phyloP scores from a whole-genome alignment of 2,797 vertebrate species.

The Emydoidea blandingii region DNA sequence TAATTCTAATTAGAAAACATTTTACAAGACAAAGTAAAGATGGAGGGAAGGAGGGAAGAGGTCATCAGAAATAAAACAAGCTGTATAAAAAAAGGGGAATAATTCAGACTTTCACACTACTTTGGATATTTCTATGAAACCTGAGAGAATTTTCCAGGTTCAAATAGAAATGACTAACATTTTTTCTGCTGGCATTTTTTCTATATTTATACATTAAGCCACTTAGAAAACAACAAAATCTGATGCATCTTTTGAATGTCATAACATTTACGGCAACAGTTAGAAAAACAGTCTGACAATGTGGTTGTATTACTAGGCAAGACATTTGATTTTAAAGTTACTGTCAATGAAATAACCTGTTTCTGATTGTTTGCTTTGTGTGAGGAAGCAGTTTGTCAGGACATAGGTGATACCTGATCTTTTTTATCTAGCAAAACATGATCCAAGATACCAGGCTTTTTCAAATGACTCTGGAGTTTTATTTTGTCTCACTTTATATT shows the following conservation, averaged over 20 bases:
- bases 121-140: background rate
- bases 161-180: background rate
- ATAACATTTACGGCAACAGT: background rate
- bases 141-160: background rate
- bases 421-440: background rate
- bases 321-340: background rate
- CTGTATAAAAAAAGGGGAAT: background rate
- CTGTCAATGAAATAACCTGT: background rate
- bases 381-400: background rate
- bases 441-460: background rate
- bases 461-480: background rate
- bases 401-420: background rate
- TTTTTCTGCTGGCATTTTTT: background rate
- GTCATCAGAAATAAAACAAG: background rate
- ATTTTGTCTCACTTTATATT: background rate
- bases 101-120: background rate
- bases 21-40: background rate
- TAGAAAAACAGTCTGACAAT: background rate
- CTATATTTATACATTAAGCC: background rate
- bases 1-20: background rate
- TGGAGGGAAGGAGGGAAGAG: background rate
- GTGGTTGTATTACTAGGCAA: background rate
- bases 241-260: background rate
- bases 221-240: background rate
- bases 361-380: background rate